Percentiles rank a stretch among this genome's conserved stretches.
Evolutionary conservation across 2,888 invertebrate species (phyloP).

Genomic region (Gandaritis pyraliata): DNA sequence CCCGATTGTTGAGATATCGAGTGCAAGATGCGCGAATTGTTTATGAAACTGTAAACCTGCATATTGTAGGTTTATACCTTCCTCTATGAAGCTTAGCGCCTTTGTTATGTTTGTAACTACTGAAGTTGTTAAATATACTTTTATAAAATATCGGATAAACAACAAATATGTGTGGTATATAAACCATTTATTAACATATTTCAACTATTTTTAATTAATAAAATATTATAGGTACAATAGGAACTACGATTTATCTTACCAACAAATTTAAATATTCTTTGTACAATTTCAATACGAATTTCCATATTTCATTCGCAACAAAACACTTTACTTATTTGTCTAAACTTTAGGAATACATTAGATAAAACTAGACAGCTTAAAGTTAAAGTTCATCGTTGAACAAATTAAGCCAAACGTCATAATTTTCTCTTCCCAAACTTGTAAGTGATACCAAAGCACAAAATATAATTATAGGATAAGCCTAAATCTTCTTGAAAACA

Average conservation of each 20-base stretch:
- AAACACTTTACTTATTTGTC: conserved; percentile 33
- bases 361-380: conserved; percentile 35
- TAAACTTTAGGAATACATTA: conserved; percentile 31
- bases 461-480: conserved; percentile 38
- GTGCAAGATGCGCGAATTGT: conserved; percentile 69
- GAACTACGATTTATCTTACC: conserved; percentile 39
- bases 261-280: conserved; percentile 40
- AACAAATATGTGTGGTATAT: not conserved
- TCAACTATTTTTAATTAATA: conserved; percentile 17
- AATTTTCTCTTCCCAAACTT: conserved; percentile 35
- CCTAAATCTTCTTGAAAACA: conserved; percentile 42
- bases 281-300: conserved; percentile 40
- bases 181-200: conserved; percentile 18
- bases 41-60: conserved; percentile 63
- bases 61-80: conserved; percentile 74
- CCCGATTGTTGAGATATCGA: conserved; percentile 62
- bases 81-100: conserved; percentile 55
- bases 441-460: conserved; percentile 43
- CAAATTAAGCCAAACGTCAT: conserved; percentile 32
- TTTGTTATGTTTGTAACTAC: conserved; percentile 49
- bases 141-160: conserved; percentile 42
- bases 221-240: conserved; percentile 27
- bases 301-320: conserved; percentile 28
- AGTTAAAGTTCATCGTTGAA: conserved; percentile 24
- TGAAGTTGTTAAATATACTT: conserved; percentile 45